phyloP scores from a whole-genome alignment of 2,797 vertebrate species.

The Sebastolobus alascanus region DNA sequence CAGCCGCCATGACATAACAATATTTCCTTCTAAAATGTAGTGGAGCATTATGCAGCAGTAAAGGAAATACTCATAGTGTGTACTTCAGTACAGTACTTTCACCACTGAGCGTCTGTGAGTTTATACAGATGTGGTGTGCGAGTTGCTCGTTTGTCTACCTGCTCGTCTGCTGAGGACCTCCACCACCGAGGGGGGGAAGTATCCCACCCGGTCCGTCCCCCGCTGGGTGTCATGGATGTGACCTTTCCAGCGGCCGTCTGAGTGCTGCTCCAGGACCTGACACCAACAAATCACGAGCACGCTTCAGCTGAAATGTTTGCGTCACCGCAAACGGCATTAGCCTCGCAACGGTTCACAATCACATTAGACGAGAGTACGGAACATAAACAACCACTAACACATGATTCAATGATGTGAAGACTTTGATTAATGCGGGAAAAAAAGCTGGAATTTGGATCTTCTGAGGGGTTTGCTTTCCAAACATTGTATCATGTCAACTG shows the following conservation, averaged over 20 bases:
- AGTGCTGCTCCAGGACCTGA: slow-evolving; percentile 94
- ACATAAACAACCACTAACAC: not conserved
- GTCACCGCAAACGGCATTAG: not conserved
- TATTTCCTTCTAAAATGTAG: not conserved
- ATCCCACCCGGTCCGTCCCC: slow-evolving; percentile 92
- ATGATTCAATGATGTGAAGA: not conserved
- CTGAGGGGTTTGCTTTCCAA: not conserved
- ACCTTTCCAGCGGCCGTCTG: slow-evolving; percentile 94
- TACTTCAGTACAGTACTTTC: not conserved
- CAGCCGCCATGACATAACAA: not conserved
- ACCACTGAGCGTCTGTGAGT: not conserved
- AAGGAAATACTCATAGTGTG: too few species aligned
- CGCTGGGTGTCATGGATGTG: slow-evolving; percentile 91
- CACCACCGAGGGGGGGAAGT: slow-evolving; percentile 93
- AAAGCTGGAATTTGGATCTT: not conserved
- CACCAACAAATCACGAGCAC: slow-evolving; percentile 25
- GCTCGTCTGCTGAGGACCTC: slow-evolving; percentile 93
- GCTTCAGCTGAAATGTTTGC: slow-evolving; percentile 8
- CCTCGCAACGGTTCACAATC: not conserved
- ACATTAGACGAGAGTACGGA: not conserved
- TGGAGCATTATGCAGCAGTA: not conserved
- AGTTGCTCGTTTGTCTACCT: slow-evolving; percentile 75
- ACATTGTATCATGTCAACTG: slow-evolving; percentile 20
- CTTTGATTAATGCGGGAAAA: not conserved
- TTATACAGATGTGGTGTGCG: not conserved